Evolutionary conservation across 2,113 vertebrate genomes (phyloP).

Genomic region (Dissostichus mawsoni): DNA sequence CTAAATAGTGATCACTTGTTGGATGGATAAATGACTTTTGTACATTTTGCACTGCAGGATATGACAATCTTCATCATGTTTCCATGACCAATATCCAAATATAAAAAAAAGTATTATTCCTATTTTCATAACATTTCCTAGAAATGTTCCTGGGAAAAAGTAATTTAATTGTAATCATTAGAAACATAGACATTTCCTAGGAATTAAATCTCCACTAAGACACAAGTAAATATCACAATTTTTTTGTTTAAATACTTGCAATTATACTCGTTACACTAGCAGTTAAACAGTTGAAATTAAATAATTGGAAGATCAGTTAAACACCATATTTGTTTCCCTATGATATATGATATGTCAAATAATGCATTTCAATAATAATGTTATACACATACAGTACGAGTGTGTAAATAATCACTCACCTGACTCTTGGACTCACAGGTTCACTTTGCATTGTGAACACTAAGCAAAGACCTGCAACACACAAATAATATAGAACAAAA

Average conservation of each 20-base stretch:
- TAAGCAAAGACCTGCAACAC: conserved; percentile 90
- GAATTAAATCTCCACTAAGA: too few species aligned
- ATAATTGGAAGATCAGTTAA: not conserved
- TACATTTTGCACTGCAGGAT: not conserved
- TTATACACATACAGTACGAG: not conserved
- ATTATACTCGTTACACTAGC: too few species aligned
- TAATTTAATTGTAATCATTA: not conserved
- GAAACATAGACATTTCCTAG: too few species aligned
- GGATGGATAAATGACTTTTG: not conserved
- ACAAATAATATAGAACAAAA: conserved; percentile 1
- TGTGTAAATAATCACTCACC: conserved; percentile 79
- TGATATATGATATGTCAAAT: not conserved
- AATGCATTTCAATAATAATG: not conserved
- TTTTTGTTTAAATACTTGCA: too few species aligned
- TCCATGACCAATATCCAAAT: not conserved
- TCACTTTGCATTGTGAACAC: conserved; percentile 85
- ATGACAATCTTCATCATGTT: not conserved
- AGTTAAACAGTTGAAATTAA: not conserved
- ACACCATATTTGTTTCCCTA: not conserved
- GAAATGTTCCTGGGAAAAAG: not conserved
- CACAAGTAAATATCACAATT: too few species aligned
- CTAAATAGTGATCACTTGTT: not conserved
- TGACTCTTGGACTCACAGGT: conserved; percentile 79
- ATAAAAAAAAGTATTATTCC: too few species aligned
- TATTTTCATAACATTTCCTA: too few species aligned